phyloP scores from a whole-genome alignment of 2,797 vertebrate genomes.

The Tangara arthus region DNA sequence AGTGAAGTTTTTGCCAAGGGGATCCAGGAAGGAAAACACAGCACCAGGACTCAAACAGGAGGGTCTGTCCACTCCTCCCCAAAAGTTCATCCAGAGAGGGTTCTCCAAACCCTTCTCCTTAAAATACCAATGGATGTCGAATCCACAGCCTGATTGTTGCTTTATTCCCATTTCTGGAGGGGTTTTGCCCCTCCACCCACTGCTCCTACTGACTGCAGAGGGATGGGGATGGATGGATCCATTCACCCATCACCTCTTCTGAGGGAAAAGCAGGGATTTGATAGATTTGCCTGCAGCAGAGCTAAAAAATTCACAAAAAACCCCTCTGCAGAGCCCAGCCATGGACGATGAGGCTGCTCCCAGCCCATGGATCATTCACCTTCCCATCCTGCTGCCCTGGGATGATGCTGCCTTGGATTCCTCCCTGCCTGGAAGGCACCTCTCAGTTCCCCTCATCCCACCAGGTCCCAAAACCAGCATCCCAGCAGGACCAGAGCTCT shows the following conservation, averaged over 20 bases:
- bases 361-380: background rate
- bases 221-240: background rate
- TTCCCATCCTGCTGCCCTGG: background rate
- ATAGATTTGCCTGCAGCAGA: background rate
- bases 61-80: background rate
- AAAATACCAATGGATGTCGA: fast-evolving
- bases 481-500: background rate
- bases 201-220: background rate
- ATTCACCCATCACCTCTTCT: background rate
- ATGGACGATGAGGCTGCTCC: fast-evolving
- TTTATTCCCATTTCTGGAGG: background rate
- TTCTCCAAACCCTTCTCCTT: background rate
- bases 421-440: background rate
- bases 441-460: fast-evolving
- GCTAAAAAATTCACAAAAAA: background rate
- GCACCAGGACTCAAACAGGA: background rate
- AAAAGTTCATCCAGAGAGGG: background rate
- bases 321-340: background rate
- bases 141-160: background rate
- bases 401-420: background rate
- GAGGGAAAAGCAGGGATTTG: background rate
- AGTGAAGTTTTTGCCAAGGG: background rate
- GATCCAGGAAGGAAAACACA: background rate
- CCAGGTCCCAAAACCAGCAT: background rate
- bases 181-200: background rate